Conservation (phyloP, 2,797 vertebrate species). For the Malacoctenus gilli region DNA sequence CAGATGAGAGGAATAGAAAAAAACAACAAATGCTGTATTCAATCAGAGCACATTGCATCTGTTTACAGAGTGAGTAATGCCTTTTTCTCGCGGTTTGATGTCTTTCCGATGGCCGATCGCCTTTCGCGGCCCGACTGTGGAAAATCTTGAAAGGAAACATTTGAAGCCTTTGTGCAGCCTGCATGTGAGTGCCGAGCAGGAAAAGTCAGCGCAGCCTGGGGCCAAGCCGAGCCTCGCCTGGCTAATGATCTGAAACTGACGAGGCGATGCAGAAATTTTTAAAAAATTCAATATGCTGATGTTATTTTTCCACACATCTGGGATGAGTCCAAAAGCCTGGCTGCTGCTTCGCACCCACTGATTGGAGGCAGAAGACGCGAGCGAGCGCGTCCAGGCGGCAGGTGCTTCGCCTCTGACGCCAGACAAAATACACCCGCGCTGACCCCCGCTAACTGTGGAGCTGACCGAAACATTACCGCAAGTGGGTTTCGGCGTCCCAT, state of each 20-base stretch:
- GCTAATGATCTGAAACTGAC: constrained; percentile 37
- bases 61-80: background rate
- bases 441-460: constrained; percentile 27
- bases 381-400: constrained; percentile 2
- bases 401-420: constrained; percentile 13
- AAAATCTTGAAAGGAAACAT: constrained; percentile 42
- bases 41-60: constrained; percentile 1
- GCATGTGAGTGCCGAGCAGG: constrained; percentile 24
- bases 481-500: constrained; percentile 34
- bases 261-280: constrained; percentile 10
- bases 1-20: too few species aligned
- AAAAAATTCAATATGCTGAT: constrained; percentile 21
- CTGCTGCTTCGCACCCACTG: constrained; percentile 2
- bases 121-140: constrained; percentile 41
- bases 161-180: constrained; percentile 24
- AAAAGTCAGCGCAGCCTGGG: constrained; percentile 29
- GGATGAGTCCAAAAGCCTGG: constrained; percentile 12
- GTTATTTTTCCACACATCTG: constrained; percentile 13
- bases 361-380: constrained; percentile 1
- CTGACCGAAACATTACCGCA: constrained; percentile 30
- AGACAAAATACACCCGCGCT: constrained; percentile 21
- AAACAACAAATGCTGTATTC: background rate
- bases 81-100: constrained; percentile 24
- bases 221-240: constrained; percentile 16
- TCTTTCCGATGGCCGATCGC: constrained; percentile 27